phyloP scores from a whole-genome alignment of 2,113 vertebrate species.

The Campylorhamphus procurvoides region DNA sequence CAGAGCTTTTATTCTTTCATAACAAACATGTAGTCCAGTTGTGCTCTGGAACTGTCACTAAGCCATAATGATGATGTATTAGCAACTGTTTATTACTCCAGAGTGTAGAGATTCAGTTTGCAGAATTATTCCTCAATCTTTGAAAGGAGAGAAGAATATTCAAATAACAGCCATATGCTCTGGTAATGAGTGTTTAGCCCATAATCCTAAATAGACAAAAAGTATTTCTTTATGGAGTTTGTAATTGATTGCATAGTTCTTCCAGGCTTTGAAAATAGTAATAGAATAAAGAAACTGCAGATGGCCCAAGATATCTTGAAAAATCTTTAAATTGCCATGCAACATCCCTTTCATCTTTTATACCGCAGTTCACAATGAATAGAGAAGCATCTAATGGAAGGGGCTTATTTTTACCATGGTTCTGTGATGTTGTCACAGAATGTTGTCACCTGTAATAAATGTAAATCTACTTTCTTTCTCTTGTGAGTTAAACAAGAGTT shows the following conservation, averaged over 20 bases:
- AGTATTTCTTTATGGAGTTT: constrained; percentile 27
- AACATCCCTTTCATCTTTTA: neutral
- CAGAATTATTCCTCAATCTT: neutral
- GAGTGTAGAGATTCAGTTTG: neutral
- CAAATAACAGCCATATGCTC: constrained; percentile 12
- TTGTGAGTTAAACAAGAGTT: neutral
- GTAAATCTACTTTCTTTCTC: neutral
- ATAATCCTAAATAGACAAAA: constrained; percentile 30
- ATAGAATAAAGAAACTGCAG: constrained; percentile 19
- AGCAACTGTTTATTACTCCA: neutral
- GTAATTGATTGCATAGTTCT: neutral
- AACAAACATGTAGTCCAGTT: neutral
- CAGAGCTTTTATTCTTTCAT: neutral
- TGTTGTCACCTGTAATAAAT: neutral
- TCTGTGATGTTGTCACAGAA: neutral
- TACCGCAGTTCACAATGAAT: neutral
- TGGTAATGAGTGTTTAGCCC: neutral
- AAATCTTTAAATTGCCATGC: constrained; percentile 18
- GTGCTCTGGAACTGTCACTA: neutral
- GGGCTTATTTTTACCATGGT: neutral
- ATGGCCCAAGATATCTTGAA: constrained; percentile 3
- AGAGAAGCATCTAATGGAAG: neutral
- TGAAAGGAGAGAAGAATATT: neutral
- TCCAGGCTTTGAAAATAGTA: constrained; percentile 36
- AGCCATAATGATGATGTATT: neutral